Percentiles rank a stretch among this genome's conserved stretches.
Conservation (phyloP, 2,113 vertebrate genomes). For the Leiothrix lutea region DNA sequence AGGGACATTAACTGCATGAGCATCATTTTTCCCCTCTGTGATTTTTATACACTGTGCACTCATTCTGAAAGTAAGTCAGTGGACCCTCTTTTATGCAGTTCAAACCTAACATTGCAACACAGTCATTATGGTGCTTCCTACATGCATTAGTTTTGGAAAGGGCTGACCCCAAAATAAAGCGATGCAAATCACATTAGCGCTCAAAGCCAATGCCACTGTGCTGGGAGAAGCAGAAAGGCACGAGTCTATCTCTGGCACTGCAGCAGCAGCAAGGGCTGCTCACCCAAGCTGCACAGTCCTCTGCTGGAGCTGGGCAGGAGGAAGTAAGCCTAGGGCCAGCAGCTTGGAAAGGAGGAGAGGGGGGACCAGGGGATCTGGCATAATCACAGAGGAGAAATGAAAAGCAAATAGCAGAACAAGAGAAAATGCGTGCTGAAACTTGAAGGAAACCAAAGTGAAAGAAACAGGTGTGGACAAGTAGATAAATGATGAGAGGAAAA, state of each 20-base stretch:
- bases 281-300: background rate
- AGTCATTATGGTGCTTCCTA: background rate
- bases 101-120: background rate
- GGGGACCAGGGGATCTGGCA: background rate
- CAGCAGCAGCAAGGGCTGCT: background rate
- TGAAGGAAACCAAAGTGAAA: constrained; percentile 43
- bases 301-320: background rate
- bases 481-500: background rate
- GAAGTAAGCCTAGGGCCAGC: background rate
- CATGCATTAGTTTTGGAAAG: background rate
- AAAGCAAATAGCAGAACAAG: constrained; percentile 12
- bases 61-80: constrained; percentile 49
- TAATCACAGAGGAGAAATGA: background rate
- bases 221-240: background rate
- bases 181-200: background rate
- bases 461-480: constrained; percentile 46
- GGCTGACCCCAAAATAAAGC: background rate
- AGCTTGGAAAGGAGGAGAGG: background rate
- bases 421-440: constrained; percentile 28
- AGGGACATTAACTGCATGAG: constrained; percentile 32
- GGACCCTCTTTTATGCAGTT: background rate
- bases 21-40: constrained; percentile 27
- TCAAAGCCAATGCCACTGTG: background rate
- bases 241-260: accelerated
- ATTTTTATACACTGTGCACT: constrained; percentile 23